These are phyloP conservation scores for Ylistrum balloti DNA, from an alignment of 1,140 invertebrate species.

Conservation along the genomic window DNA sequence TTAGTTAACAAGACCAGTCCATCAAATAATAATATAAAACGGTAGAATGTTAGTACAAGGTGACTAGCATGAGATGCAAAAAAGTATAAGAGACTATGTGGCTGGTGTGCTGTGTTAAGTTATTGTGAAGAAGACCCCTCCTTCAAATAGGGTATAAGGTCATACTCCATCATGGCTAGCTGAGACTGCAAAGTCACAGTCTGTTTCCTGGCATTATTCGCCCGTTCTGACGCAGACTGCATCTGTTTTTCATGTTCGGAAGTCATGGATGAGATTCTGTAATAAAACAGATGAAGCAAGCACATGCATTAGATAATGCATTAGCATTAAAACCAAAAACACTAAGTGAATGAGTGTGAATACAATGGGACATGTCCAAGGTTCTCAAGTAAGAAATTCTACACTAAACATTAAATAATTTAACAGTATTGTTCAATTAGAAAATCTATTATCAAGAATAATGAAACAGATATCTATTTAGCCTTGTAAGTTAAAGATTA, in stretches of 20 bases:
- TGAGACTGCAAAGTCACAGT: constrained; percentile 71
- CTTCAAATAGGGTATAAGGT: constrained; percentile 40
- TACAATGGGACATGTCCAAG: not conserved
- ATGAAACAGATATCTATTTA: too few relatives aligned
- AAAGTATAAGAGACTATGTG: not conserved
- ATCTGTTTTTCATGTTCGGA: constrained; percentile 74
- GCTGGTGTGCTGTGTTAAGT: not conserved
- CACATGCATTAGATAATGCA: not conserved
- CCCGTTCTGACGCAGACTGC: constrained; percentile 67
- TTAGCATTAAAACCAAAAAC: not conserved
- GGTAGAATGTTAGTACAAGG: not conserved
- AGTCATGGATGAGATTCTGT: constrained; percentile 70
- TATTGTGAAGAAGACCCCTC: not conserved
- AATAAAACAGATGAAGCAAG: constrained; percentile 52
- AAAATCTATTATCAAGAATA: too few relatives aligned
- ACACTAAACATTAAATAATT: too few relatives aligned
- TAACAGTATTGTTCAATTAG: too few relatives aligned
- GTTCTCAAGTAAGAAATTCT: too few relatives aligned
- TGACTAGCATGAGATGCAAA: not conserved
- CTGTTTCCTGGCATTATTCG: constrained; percentile 74
- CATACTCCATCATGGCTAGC: constrained; percentile 75
- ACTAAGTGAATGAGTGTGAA: constrained; percentile 11
- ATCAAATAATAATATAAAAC: too few relatives aligned
- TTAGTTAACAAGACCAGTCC: too few relatives aligned
- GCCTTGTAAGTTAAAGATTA: too few relatives aligned